Base-by-base conservation (phyloP, 2,797 vertebrate species). In the Bradypus variegatus region DNA sequence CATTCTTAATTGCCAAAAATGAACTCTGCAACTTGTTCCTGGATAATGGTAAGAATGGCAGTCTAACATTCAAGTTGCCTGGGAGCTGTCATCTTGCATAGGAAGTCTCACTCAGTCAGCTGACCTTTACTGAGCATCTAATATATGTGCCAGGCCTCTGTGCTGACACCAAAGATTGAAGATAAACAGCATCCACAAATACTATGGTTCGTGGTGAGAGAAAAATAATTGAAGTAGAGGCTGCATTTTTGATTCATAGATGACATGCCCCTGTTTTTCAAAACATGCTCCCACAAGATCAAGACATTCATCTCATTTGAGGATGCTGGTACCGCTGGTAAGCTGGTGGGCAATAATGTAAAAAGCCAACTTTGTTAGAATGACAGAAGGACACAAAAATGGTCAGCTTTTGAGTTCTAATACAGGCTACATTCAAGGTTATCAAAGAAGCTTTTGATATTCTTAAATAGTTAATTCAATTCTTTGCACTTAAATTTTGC, bases 271-370 rank as follows among this genome's bases (percentile, higher is more conserved):
- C 23, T 4, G 4, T 84, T 88, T 94, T 90, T 78, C 45, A 90
- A 85, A 95, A 89, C 3, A n/a, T 70, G 14, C n/a, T 72, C 92
- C 41, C 60, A 0, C 55, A 85, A 92, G 27, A 91, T 33, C 38
- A 94, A 91, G 94, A 81, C 70, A 95, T 12, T 41, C 25, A 89
- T 73, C 53, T 73, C 36, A 77, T 77, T 76, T 83, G 82, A 94
- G 69, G 89, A 69, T 53, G 41, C 25, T 67, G 58, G 70, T 48
- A 33, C 55, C 38, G 93, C 85, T 36, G 45, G 69, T 90, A 87
- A 91, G 38, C 27, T 78, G 70, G 90, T 64, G 91, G 91, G 92
- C 10, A 88, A 93, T 0, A 90, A 8, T 3, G 33, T 11, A 38
- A 64, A 86, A 82, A 36, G 7, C 3, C 53, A 80, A 58, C 60